Evolutionary conservation across 1,140 invertebrate genomes (phyloP).

Genomic region (Hyphantria cunea): DNA sequence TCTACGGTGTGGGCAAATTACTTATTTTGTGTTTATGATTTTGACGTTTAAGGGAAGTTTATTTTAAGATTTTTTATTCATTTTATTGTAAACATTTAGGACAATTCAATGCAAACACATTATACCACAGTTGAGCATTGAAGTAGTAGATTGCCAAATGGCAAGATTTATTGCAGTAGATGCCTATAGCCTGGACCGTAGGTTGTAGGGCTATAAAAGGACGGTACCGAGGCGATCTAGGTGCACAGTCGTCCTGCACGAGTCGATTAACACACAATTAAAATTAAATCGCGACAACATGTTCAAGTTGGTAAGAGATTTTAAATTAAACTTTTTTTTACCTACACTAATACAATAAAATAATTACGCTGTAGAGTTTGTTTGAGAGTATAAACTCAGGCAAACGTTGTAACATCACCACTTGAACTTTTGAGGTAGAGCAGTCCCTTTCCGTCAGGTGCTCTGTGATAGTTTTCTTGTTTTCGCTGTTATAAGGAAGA

Average conservation of each 20-base stretch:
- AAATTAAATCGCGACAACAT: slow-evolving; percentile 42
- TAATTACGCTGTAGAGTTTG: too few species aligned
- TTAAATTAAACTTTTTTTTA: slow-evolving; percentile 7
- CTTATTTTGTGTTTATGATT: too few species aligned
- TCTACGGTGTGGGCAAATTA: too few species aligned
- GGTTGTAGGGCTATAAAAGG: slow-evolving; percentile 66
- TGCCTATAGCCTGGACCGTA: slow-evolving; percentile 54
- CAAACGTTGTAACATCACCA: too few species aligned
- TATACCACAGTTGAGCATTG: slow-evolving; percentile 27
- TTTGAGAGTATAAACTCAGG: too few species aligned
- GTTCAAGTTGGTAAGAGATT: slow-evolving; percentile 61
- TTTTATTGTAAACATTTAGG: slow-evolving; percentile 5
- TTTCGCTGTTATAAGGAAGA: too few species aligned
- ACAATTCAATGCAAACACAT: slow-evolving; percentile 4
- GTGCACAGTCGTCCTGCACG: slow-evolving; percentile 47
- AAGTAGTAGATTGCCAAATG: slow-evolving; percentile 62
- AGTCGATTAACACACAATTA: slow-evolving; percentile 35
- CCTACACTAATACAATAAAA: too few species aligned
- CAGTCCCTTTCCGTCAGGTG: too few species aligned
- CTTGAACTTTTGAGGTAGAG: too few species aligned
- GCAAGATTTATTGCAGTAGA: slow-evolving; percentile 60
- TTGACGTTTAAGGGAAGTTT: too few species aligned
- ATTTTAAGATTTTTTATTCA: too few species aligned
- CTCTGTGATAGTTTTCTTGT: too few species aligned
- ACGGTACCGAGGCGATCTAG: slow-evolving; percentile 43